These are phyloP conservation scores for Stenchaetothrips biformis DNA, from an alignment of 2,888 invertebrate genomes.

Conservation along the genomic window DNA sequence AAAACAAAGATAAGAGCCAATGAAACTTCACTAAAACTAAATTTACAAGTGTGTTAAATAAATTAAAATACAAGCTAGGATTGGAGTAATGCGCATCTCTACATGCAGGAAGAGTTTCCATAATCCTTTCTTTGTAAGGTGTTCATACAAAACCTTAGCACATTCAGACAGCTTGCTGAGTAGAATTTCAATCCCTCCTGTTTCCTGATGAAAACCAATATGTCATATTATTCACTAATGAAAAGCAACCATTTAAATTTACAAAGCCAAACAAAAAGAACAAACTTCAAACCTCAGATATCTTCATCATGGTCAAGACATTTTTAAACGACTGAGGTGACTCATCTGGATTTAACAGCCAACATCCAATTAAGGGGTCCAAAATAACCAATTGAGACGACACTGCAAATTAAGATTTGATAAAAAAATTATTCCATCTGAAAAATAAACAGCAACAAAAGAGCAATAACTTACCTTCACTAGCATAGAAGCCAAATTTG, in stretches of 20 bases:
- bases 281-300: constrained; percentile 43
- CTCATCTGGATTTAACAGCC: constrained; percentile 49
- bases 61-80: constrained; percentile 46
- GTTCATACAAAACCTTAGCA: constrained; percentile 35
- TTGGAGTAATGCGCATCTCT: constrained; percentile 50
- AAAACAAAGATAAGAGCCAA: neutral
- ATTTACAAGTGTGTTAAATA: no score
- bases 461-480: constrained; percentile 34
- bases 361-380: constrained; percentile 47
- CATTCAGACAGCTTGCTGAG: constrained; percentile 41
- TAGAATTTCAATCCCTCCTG: neutral
- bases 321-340: constrained; percentile 46
- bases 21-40: no score
- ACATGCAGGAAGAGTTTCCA: constrained; percentile 49
- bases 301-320: constrained; percentile 44
- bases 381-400: constrained; percentile 38
- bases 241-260: neutral
- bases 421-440: neutral
- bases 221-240: neutral
- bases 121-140: constrained; percentile 43
- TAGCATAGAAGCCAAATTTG: constrained; percentile 41
- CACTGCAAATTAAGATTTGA: constrained; percentile 33
- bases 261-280: constrained; percentile 33
- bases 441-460: neutral
- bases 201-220: neutral